A percentile compares a stretch with the other conserved stretches of the same genome.
Evolutionary conservation across 2,888 invertebrate genomes (phyloP).

Genomic region (Beris morrisii): DNA sequence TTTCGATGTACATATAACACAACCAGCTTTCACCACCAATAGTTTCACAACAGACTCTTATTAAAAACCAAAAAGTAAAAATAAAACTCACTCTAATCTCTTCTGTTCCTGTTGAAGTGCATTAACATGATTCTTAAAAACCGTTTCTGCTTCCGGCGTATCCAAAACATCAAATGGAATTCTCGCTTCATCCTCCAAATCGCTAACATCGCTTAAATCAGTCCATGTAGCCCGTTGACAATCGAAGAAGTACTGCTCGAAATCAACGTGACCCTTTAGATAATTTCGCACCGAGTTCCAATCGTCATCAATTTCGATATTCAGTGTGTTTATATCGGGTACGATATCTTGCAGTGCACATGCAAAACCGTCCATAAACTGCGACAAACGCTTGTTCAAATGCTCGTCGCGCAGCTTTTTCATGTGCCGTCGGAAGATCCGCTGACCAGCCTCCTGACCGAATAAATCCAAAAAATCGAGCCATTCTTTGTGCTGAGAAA

Average conservation of each 20-base stretch:
- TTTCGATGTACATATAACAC: too few species aligned
- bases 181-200: slow-evolving; percentile 66
- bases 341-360: slow-evolving; percentile 76
- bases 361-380: slow-evolving; percentile 76
- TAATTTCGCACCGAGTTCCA: slow-evolving; percentile 87
- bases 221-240: slow-evolving; percentile 78
- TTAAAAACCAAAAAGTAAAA: neutral
- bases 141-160: slow-evolving; percentile 87
- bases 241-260: slow-evolving; percentile 89
- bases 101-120: slow-evolving; percentile 90
- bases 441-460: slow-evolving; percentile 80
- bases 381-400: slow-evolving; percentile 72
- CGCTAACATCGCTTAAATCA: slow-evolving; percentile 67
- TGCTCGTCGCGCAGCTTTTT: slow-evolving; percentile 81
- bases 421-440: slow-evolving; percentile 76
- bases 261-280: slow-evolving; percentile 89
- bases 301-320: slow-evolving; percentile 66
- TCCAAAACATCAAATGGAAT: slow-evolving; percentile 92
- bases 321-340: slow-evolving; percentile 71
- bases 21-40: too few species aligned
- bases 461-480: slow-evolving; percentile 85
- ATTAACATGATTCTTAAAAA: slow-evolving; percentile 88
- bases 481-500: slow-evolving; percentile 87
- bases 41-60: too few species aligned
- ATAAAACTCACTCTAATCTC: slow-evolving; percentile 78